Evolutionary conservation across 2,113 vertebrate genomes (phyloP), one percentile per base, ranked within the genome.

Genomic region (Gnathochromis pfefferi): DNA sequence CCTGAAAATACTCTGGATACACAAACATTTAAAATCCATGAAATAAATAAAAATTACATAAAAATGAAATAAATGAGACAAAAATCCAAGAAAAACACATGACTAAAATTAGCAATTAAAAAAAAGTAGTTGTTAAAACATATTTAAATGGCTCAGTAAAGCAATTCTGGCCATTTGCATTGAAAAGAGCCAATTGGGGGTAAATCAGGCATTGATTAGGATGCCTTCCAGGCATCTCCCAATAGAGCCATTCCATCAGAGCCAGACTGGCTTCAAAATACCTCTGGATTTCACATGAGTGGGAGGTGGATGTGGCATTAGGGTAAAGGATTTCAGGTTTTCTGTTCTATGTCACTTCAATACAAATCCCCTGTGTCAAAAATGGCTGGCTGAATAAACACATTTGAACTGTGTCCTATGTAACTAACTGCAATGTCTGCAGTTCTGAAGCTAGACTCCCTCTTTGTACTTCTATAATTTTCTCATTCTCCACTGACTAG

Each of bases 131-230:
- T 81, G 33, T 38, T 85, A 23, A 83, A 33, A 63, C 14, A 73
- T 81, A 16, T 42, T 80, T 60, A 65, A 88, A 88, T 82, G 84
- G 28, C 7, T 23, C 42, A 55, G 35, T 81, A 21, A 58, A 35
- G 9, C 82, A 21, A 83, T 85, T 85, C 38, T 86, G 23, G 3
- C 65, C n/a, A 88, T 93, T 88, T 91, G 57, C 83, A 82, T 82
- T 60, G 58, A 82, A 89, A 85, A 23, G 40, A 80, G 81, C 54
- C 42, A 55, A 13, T 45, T 54, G 47, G 9, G 47, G 82, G 82
- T 81, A 55, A 88, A 87, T 83, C 60, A 26, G 53, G 60, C 70
- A 87, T 86, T 85, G 84, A 88, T 91, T 88, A 78, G 70, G 79
- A 88, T 58, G 55, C 33, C 70, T 87, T 90, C 82, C 82, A 88